Conservation (phyloP, 2,113 vertebrate species). For the Chamaetylas fuelleborni region DNA sequence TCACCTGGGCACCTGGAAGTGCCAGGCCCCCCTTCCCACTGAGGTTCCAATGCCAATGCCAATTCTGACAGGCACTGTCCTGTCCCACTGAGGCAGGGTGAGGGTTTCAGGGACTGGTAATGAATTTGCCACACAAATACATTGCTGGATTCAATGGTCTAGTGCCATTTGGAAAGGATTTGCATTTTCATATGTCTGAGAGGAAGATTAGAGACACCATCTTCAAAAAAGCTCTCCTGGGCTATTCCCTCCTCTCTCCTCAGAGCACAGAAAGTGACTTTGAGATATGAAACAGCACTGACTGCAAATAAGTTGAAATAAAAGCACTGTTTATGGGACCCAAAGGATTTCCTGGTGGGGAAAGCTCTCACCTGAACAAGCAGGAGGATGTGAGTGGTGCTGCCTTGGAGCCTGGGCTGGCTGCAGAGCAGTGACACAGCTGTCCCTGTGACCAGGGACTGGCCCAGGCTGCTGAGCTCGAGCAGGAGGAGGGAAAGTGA, state of each 20-base stretch:
- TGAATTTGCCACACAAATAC: neutral
- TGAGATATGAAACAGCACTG: neutral
- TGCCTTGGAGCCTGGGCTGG: neutral
- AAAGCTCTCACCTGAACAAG: neutral
- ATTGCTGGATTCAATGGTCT: neutral
- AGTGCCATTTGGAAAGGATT: neutral
- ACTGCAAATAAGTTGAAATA: neutral
- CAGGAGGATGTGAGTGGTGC: neutral
- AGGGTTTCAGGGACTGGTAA: neutral
- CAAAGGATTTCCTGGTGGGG: neutral
- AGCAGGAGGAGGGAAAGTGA: neutral
- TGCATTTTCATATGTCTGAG: neutral
- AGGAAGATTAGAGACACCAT: neutral
- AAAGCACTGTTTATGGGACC: neutral
- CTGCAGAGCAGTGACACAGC: rapidly evolving
- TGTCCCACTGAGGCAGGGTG: neutral
- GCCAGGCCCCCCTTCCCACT: rapidly evolving
- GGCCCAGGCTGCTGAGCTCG: neutral
- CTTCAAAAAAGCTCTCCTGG: neutral
- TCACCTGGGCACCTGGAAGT: neutral
- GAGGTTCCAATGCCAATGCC: rapidly evolving
- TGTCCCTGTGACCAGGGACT: neutral
- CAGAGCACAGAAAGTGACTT: neutral
- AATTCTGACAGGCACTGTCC: neutral
- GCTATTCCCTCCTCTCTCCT: neutral